Evolutionary conservation across 2,113 vertebrate species (phyloP).

Genomic region (Pogona vitticeps): DNA sequence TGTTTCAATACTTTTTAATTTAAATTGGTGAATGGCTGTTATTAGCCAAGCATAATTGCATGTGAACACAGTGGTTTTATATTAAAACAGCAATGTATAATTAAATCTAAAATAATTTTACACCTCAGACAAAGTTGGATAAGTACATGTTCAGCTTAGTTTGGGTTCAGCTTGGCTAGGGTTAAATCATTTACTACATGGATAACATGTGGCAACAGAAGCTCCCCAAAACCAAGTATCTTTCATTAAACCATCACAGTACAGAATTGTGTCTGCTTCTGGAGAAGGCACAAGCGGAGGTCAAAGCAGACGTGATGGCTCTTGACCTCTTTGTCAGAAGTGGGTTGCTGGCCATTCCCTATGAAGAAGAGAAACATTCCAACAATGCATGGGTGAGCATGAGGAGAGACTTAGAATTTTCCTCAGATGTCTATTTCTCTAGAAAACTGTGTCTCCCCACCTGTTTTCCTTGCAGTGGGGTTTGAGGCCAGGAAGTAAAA

Average conservation of each 20-base stretch:
- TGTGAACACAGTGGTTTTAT: conserved; percentile 44
- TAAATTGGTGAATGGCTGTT: conserved; percentile 63
- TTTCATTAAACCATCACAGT: not conserved
- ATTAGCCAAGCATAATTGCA: conserved; percentile 53
- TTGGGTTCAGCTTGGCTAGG: too few species aligned
- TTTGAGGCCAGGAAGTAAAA: not conserved
- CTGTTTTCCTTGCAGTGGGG: not conserved
- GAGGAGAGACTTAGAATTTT: not conserved
- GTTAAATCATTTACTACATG: conserved; percentile 9
- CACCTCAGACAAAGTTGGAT: not conserved
- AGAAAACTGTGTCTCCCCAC: not conserved
- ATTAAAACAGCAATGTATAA: conserved; percentile 52
- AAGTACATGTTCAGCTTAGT: conserved; percentile 4
- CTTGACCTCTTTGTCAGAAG: not conserved
- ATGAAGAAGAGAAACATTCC: not conserved
- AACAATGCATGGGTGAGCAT: not conserved
- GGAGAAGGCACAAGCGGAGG: not conserved
- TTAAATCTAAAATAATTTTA: conserved; percentile 53
- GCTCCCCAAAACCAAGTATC: not conserved
- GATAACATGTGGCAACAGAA: too few species aligned
- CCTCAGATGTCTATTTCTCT: too few species aligned
- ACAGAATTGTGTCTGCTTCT: not conserved
- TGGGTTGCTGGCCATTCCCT: not conserved
- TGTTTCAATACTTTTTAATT: conserved; percentile 66
- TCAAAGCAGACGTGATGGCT: not conserved